phyloP scores from a whole-genome alignment of 2,113 vertebrate genomes.

The Phalacrocorax brasilianus region DNA sequence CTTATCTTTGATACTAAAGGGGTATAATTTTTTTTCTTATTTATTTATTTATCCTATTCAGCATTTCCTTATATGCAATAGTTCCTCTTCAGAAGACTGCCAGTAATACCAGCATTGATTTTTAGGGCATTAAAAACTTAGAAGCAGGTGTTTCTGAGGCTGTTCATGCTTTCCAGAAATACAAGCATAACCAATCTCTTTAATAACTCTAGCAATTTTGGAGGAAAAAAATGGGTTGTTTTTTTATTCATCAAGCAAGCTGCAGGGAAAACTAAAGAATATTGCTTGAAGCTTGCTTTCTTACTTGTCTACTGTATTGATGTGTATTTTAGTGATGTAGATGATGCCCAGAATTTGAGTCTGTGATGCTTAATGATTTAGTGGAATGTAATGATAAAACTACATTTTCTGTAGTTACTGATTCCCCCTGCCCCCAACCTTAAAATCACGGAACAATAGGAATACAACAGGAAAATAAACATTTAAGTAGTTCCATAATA shows the following conservation, averaged over 20 bases:
- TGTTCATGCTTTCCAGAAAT: background rate
- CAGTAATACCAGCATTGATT: background rate
- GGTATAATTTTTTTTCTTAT: background rate
- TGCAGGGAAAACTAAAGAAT: background rate
- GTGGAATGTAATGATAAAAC: background rate
- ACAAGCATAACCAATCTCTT: background rate
- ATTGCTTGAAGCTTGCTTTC: background rate
- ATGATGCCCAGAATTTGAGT: background rate
- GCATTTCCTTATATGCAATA: background rate
- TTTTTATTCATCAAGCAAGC: background rate
- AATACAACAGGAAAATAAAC: background rate
- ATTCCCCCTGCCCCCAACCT: background rate
- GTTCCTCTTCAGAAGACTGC: background rate
- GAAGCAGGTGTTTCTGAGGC: background rate
- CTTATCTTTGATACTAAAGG: background rate
- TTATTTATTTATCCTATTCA: background rate
- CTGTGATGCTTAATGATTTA: background rate
- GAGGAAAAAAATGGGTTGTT: background rate
- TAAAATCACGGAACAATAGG: background rate
- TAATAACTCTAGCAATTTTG: background rate
- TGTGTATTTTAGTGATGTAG: background rate
- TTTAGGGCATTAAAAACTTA: background rate
- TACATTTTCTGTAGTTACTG: background rate
- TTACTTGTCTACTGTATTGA: background rate
- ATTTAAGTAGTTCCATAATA: background rate